Conservation (phyloP, 1,140 invertebrate species). For the Brachionus koreanus region DNA sequence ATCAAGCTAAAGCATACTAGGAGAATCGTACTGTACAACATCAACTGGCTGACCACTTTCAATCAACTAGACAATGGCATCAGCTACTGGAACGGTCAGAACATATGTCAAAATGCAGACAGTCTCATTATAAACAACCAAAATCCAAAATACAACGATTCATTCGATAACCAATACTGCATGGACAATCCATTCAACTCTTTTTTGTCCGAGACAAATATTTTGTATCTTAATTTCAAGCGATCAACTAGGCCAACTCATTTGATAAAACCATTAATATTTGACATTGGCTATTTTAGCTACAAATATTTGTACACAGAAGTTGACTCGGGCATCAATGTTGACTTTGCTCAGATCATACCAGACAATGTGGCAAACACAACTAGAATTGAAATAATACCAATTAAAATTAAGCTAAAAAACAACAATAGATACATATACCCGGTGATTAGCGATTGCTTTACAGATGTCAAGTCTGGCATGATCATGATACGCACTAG, state of each 20-base stretch:
- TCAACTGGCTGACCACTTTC: not conserved
- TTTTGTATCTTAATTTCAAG: conserved; percentile 3
- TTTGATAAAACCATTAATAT: not conserved
- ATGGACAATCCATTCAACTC: conserved; percentile 28
- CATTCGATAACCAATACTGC: not conserved
- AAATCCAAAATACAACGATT: conserved; percentile 11
- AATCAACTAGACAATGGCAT: not conserved
- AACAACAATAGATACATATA: not conserved
- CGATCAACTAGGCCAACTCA: conserved; percentile 5
- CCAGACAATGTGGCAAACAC: not conserved
- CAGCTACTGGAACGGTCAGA: not conserved
- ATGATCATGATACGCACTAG: not conserved
- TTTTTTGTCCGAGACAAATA: conserved; percentile 7
- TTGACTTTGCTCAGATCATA: conserved; percentile 27
- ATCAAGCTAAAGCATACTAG: not conserved
- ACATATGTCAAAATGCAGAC: not conserved
- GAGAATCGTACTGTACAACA: conserved; percentile 14
- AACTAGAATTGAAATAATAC: not conserved
- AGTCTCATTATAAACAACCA: not conserved
- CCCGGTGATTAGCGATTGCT: conserved; percentile 23
- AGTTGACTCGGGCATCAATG: not conserved
- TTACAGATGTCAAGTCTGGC: conserved; percentile 30
- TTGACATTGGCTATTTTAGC: conserved; percentile 41
- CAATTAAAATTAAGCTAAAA: conserved; percentile 3
- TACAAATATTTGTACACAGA: conserved; percentile 33